A percentile compares a stretch with the other conserved stretches of the same genome.
Conservation (phyloP, 2,113 vertebrate species). For the Myotis davidii region DNA sequence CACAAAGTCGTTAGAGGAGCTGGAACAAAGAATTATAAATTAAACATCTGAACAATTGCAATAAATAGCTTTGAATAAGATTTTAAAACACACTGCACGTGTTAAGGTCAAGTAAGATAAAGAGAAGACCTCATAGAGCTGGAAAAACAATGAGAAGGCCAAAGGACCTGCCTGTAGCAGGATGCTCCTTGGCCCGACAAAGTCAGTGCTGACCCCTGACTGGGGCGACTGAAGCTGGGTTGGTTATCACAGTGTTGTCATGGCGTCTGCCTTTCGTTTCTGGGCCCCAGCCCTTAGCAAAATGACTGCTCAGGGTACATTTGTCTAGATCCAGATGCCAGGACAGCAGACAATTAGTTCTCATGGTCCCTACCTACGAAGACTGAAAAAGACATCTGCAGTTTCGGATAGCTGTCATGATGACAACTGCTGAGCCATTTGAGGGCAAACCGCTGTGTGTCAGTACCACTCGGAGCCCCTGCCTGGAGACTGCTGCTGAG, state of each 20-base stretch:
- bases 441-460: neutral
- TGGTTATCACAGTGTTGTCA: neutral
- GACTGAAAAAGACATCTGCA: conserved; percentile 47
- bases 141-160: conserved; percentile 2
- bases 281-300: neutral
- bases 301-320: neutral
- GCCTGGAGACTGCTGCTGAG: neutral
- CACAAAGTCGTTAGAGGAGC: neutral
- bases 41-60: neutral
- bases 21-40: conserved; percentile 12
- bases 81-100: neutral
- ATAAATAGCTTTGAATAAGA: neutral
- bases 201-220: neutral
- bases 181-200: neutral
- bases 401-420: neutral
- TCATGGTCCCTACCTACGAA: neutral
- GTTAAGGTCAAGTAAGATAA: neutral
- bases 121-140: conserved; percentile 10
- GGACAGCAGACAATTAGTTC: conserved; percentile 21
- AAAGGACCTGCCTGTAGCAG: neutral
- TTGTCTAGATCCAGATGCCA: conserved; percentile 53
- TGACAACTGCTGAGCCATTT: neutral
- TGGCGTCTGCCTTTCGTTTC: neutral
- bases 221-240: neutral
- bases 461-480: neutral